Evolutionary conservation across 1,140 invertebrate species (phyloP).

Genomic region (Penaeus vannamei): DNA sequence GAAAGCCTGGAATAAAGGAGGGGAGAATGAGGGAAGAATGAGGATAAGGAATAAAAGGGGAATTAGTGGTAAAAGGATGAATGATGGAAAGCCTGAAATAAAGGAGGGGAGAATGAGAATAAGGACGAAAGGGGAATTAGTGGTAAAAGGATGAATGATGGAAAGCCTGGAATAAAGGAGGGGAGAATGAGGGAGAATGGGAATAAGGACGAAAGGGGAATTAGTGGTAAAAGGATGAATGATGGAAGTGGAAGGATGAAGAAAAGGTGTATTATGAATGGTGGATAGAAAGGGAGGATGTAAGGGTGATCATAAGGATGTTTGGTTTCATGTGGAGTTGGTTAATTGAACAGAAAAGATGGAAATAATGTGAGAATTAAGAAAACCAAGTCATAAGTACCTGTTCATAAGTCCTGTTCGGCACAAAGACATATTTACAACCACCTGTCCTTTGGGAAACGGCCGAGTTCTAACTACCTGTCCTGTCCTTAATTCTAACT

Average conservation of each 20-base stretch:
- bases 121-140: background rate
- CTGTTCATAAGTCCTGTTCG: too few relatives aligned
- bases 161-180: background rate
- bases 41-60: background rate
- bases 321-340: too few relatives aligned
- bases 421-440: too few relatives aligned
- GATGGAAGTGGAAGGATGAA: background rate
- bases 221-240: background rate
- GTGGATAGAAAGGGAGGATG: background rate
- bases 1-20: background rate
- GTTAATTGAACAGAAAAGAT: too few relatives aligned
- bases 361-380: too few relatives aligned
- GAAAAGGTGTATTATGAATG: background rate
- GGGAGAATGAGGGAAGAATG: background rate
- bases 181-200: too few relatives aligned
- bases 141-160: background rate
- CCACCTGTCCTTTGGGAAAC: too few relatives aligned
- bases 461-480: too few relatives aligned
- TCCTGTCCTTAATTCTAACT: too few relatives aligned
- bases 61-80: background rate
- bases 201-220: too few relatives aligned
- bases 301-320: too few relatives aligned
- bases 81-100: conserved; percentile 76
- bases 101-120: background rate
- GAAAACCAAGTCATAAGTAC: too few relatives aligned